phyloP scores from a whole-genome alignment of 23 tunicate genomes.

The Styela plicata region DNA sequence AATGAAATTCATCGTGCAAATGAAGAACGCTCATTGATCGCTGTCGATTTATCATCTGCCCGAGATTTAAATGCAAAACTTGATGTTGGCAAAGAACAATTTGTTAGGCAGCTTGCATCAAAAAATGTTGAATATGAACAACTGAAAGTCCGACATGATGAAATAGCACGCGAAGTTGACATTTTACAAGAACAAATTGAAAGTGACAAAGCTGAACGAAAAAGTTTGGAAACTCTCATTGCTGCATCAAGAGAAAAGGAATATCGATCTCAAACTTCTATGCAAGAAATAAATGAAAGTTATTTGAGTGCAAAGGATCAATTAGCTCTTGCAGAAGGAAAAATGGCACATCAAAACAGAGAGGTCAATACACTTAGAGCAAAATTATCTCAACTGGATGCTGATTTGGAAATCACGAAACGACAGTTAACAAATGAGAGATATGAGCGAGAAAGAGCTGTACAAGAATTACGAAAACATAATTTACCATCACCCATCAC shows the following conservation, averaged over 20 bases:
- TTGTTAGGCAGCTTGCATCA: slow-evolving; percentile 64
- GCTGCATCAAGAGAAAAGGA: slow-evolving; percentile 83
- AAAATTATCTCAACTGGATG: slow-evolving; percentile 77
- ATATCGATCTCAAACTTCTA: slow-evolving; percentile 72
- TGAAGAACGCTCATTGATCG: slow-evolving; percentile 36
- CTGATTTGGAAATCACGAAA: slow-evolving; percentile 87
- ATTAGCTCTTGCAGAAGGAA: slow-evolving; percentile 77
- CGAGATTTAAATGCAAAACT: slow-evolving; percentile 91
- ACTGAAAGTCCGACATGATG: slow-evolving; percentile 61
- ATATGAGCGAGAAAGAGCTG: slow-evolving; percentile 88
- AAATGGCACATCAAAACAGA: slow-evolving; percentile 51
- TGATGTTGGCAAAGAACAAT: slow-evolving; percentile 67
- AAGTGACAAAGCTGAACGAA: slow-evolving; percentile 61
- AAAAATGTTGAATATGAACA: slow-evolving; percentile 89
- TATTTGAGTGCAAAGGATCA: slow-evolving; percentile 68
- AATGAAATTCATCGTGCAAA: slow-evolving; percentile 59
- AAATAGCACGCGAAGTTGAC: slow-evolving; percentile 60
- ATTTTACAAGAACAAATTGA: slow-evolving; percentile 77
- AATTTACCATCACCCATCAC: slow-evolving; percentile 81
- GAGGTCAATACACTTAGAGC: slow-evolving; percentile 73
- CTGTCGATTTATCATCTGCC: slow-evolving; percentile 65
- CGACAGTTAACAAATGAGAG: slow-evolving; percentile 85
- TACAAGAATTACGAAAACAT: slow-evolving; percentile 90
- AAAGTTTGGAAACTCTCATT: slow-evolving; percentile 72
- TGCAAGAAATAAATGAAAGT: slow-evolving; percentile 77